Percentiles rank a stretch among this genome's conserved stretches.
Evolutionary conservation across 2,888 invertebrate genomes (phyloP).

Genomic region (Spodoptera littoralis): DNA sequence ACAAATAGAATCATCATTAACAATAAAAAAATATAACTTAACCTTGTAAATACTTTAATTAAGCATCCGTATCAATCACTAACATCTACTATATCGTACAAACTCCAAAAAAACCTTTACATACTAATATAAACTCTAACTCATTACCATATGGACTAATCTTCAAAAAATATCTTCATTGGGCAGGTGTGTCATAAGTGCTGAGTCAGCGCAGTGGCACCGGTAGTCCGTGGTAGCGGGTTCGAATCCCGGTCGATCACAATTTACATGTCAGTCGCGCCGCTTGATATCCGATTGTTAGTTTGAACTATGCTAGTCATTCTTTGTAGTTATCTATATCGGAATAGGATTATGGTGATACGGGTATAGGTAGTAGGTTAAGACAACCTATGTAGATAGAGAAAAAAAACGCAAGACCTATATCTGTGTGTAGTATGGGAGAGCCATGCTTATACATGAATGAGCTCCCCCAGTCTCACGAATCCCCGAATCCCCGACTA

Average conservation of each 20-base stretch:
- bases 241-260: constrained; percentile 83
- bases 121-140: constrained; percentile 21
- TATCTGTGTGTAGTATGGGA: no score
- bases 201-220: constrained; percentile 86
- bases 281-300: constrained; percentile 86
- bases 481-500: no score
- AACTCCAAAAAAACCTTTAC: constrained; percentile 5
- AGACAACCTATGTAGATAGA: constrained; percentile 14
- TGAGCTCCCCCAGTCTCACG: no score
- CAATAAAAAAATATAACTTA: constrained; percentile 34
- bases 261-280: constrained; percentile 87
- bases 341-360: constrained; percentile 79
- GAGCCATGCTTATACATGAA: no score
- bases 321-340: constrained; percentile 59
- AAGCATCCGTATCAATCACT: constrained; percentile 70
- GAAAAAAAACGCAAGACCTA: no score
- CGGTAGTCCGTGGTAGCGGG: constrained; percentile 86
- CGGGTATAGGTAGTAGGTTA: constrained; percentile 66
- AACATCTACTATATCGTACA: constrained; percentile 47
- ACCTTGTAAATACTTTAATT: constrained; percentile 70
- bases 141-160: constrained; percentile 21
- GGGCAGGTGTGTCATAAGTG: constrained; percentile 82
- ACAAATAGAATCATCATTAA: constrained; percentile 1
- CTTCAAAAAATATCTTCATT: constrained; percentile 23
- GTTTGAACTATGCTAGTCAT: constrained; percentile 76